Evolutionary conservation across 2,797 vertebrate genomes (phyloP).

Genomic region (Anas acuta): DNA sequence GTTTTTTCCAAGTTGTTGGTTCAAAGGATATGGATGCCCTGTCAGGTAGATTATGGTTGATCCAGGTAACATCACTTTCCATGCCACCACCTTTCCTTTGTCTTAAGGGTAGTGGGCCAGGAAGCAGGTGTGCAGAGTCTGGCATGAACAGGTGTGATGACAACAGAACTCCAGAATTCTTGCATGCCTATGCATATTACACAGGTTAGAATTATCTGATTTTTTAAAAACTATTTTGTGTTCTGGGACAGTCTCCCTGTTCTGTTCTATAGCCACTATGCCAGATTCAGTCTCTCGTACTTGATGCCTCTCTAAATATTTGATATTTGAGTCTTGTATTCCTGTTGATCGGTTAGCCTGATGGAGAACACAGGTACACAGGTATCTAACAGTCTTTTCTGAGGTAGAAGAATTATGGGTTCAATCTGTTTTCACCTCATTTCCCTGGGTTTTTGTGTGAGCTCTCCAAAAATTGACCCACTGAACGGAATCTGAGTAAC

Average conservation of each 20-base stretch:
- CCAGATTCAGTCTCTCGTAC: neutral
- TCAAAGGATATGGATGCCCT: neutral
- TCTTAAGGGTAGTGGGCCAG: neutral
- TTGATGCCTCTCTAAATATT: neutral
- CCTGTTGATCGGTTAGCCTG: neutral
- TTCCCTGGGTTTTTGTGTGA: neutral
- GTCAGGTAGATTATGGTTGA: neutral
- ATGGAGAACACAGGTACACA: neutral
- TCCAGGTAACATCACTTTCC: neutral
- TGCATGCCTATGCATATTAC: neutral
- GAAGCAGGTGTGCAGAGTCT: neutral
- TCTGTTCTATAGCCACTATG: neutral
- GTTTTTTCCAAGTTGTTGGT: neutral
- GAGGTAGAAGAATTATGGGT: neutral
- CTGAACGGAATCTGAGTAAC: neutral
- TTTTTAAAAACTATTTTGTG: neutral
- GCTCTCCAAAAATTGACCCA: neutral
- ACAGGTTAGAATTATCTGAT: neutral
- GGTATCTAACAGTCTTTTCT: neutral
- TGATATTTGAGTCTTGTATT: neutral
- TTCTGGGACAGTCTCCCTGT: neutral
- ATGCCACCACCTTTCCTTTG: neutral
- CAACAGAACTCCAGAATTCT: rapidly evolving
- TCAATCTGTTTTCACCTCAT: neutral
- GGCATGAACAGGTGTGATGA: neutral